phyloP scores from a whole-genome alignment of 2,113 vertebrate species.

The Caretta caretta region DNA sequence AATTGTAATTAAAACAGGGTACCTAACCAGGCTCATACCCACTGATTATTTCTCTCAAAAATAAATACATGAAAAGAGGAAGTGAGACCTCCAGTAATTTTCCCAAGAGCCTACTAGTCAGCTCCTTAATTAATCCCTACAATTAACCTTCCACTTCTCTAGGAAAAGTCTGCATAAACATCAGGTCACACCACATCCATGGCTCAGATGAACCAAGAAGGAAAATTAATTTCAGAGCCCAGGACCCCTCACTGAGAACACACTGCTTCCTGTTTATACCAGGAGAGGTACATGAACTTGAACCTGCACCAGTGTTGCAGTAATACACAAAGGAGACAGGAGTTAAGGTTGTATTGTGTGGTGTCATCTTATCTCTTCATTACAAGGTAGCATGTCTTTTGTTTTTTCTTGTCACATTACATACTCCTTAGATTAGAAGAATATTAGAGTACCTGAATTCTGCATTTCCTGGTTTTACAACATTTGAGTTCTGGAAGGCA shows the following conservation, averaged over 20 bases:
- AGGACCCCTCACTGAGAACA: neutral
- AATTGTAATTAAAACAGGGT: neutral
- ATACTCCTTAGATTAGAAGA: neutral
- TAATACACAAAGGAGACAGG: neutral
- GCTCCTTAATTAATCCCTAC: neutral
- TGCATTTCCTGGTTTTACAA: neutral
- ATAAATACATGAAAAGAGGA: neutral
- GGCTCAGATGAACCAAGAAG: neutral
- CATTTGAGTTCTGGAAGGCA: neutral
- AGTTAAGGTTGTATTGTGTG: neutral
- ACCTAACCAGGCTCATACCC: neutral
- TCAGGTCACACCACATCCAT: neutral
- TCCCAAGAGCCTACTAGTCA: neutral
- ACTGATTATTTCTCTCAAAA: neutral
- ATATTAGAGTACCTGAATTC: neutral
- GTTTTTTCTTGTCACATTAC: neutral
- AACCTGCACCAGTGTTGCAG: neutral
- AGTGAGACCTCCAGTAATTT: neutral
- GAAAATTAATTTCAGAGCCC: neutral
- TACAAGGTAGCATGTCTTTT: constrained; percentile 9
- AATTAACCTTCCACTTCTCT: neutral
- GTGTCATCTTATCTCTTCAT: neutral
- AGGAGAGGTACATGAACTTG: neutral
- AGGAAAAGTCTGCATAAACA: neutral
- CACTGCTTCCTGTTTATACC: neutral